Conservation (phyloP, 1,140 invertebrate genomes). For the Solen grandis region DNA sequence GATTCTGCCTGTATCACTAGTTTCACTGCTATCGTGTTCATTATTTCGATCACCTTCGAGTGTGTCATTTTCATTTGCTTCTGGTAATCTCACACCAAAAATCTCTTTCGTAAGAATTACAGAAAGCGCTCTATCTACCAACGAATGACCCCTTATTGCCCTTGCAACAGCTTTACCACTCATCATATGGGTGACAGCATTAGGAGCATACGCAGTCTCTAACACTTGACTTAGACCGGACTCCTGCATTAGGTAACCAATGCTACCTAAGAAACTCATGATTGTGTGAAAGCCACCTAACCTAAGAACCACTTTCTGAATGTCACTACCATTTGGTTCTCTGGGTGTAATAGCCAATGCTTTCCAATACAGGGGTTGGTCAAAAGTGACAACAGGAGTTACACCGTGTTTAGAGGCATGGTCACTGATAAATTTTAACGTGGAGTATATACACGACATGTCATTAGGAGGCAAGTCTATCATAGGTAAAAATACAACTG, state of each 20-base stretch:
- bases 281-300: constrained; percentile 65
- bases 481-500: constrained; percentile 64
- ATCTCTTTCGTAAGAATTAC: constrained; percentile 11
- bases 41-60: too few relatives aligned
- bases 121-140: constrained; percentile 61
- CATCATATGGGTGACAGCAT: constrained; percentile 77
- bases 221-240: constrained; percentile 62
- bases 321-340: constrained; percentile 41
- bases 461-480: constrained; percentile 70
- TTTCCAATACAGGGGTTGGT: constrained; percentile 71
- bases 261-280: constrained; percentile 64
- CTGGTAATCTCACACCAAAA: neutral
- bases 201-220: constrained; percentile 61
- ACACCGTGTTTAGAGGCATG: constrained; percentile 46
- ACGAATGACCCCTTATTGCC: constrained; percentile 79
- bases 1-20: neutral
- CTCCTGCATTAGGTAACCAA: constrained; percentile 54
- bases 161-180: constrained; percentile 78
- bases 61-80: neutral
- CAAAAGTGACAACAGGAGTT: constrained; percentile 67
- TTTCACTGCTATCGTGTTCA: neutral
- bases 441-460: constrained; percentile 69
- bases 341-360: constrained; percentile 48
- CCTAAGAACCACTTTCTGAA: constrained; percentile 54
- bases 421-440: constrained; percentile 61